phyloP scores from a whole-genome alignment of 2,797 vertebrate species.

The Sitta carolinensis region DNA sequence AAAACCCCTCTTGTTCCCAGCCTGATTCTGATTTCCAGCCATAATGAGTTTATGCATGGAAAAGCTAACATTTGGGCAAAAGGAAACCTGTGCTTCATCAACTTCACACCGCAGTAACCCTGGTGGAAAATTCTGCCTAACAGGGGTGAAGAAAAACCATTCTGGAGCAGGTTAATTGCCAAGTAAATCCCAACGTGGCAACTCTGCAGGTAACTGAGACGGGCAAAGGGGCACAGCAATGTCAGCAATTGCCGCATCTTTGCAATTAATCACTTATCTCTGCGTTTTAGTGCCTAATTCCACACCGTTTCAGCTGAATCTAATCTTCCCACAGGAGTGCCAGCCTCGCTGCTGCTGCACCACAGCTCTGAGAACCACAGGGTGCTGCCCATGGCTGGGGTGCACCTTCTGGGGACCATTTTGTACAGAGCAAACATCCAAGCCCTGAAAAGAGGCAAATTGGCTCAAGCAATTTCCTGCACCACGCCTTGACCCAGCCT shows the following conservation, averaged over 20 bases:
- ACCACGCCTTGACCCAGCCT: background rate
- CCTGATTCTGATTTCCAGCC: background rate
- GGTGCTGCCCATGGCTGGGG: fast-evolving
- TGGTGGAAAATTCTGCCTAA: background rate
- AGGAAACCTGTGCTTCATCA: constrained; percentile 38
- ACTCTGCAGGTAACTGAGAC: constrained; percentile 1
- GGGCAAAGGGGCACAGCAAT: background rate
- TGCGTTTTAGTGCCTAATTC: background rate
- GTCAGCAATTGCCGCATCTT: constrained; percentile 27
- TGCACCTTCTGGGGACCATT: background rate
- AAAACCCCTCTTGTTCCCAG: background rate
- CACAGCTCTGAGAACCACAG: background rate
- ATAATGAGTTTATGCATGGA: constrained; percentile 44
- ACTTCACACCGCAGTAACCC: constrained; percentile 36
- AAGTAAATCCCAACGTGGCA: constrained; percentile 12
- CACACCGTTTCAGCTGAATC: background rate
- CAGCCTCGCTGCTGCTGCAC: background rate
- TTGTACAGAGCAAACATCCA: background rate
- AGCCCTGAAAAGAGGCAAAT: background rate
- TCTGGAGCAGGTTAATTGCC: constrained; percentile 40
- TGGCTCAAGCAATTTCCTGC: background rate
- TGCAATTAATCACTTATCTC: constrained; percentile 34
- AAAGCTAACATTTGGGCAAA: constrained; percentile 43
- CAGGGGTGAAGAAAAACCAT: background rate
- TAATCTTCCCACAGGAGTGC: background rate